These are phyloP conservation scores for Python bivittatus DNA, from an alignment of 2,113 vertebrate species.

Conservation along the genomic window DNA sequence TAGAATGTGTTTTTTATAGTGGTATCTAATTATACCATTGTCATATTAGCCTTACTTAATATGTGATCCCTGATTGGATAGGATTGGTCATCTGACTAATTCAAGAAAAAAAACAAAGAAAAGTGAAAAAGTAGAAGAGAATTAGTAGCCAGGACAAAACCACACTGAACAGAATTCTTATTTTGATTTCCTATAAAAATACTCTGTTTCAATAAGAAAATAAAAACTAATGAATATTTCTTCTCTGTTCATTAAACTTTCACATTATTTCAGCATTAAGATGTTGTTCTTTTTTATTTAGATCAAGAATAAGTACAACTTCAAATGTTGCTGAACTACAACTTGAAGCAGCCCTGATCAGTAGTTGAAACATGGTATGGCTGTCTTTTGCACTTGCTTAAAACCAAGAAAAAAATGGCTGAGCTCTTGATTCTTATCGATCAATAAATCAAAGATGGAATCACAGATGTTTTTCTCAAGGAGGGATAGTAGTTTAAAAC, in stretches of 20 bases:
- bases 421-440: not conserved
- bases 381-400: not conserved
- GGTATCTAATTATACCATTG: too few relatives aligned
- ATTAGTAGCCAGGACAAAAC: not conserved
- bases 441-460: not conserved
- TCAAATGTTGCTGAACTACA: not conserved
- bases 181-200: not conserved
- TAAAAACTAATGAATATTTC: not conserved
- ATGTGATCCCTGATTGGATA: not conserved
- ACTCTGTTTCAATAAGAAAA: not conserved
- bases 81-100: not conserved
- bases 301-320: not conserved
- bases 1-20: not conserved
- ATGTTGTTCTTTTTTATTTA: not conserved
- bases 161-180: not conserved
- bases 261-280: not conserved
- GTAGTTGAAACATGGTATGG: not conserved
- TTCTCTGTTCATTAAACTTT: not conserved
- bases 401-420: not conserved
- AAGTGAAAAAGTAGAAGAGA: not conserved
- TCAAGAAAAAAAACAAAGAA: not conserved
- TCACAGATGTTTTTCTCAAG: not conserved
- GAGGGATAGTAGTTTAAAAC: not conserved
- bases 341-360: not conserved
- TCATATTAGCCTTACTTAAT: not conserved